These are phyloP conservation scores for Xestia rhomboidea DNA, from an alignment of 2,888 invertebrate species.

Conservation along the genomic window DNA sequence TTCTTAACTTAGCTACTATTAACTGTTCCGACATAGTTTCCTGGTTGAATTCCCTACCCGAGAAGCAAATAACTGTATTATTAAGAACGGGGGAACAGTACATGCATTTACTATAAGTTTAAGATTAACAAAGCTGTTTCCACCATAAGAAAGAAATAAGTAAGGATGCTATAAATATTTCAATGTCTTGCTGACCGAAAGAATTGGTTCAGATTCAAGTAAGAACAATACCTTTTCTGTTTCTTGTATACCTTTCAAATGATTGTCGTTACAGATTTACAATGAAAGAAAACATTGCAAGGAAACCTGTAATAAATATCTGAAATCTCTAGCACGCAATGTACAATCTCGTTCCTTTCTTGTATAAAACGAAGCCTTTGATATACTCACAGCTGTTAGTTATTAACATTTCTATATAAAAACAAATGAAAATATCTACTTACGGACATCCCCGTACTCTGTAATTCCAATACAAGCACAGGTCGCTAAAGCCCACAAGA, in stretches of 20 bases:
- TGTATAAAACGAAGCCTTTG: not conserved
- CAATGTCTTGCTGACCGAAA: not conserved
- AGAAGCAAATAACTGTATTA: slow-evolving; percentile 22
- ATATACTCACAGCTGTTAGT: not conserved
- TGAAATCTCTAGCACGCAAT: too few relatives aligned
- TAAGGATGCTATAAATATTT: not conserved
- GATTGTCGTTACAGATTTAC: not conserved
- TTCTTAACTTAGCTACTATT: slow-evolving; percentile 43
- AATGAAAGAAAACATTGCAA: not conserved
- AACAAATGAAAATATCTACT: slow-evolving; percentile 11
- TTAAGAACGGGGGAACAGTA: not conserved
- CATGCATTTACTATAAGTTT: not conserved
- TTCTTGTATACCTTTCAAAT: not conserved
- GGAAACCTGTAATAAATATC: not conserved
- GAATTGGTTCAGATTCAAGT: not conserved
- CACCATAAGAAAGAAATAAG: not conserved
- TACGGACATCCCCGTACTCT: slow-evolving; percentile 57
- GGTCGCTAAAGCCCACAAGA: slow-evolving; percentile 54
- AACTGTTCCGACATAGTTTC: slow-evolving; percentile 46
- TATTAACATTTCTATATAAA: not conserved
- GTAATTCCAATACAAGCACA: slow-evolving; percentile 41
- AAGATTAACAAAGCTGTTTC: not conserved
- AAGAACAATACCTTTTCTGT: not conserved
- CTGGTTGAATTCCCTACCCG: slow-evolving; percentile 11
- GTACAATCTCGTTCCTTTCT: not conserved